These are phyloP conservation scores for Circaetus cinerascens DNA, from an alignment of 2,113 vertebrate genomes.

Conservation along the genomic window DNA sequence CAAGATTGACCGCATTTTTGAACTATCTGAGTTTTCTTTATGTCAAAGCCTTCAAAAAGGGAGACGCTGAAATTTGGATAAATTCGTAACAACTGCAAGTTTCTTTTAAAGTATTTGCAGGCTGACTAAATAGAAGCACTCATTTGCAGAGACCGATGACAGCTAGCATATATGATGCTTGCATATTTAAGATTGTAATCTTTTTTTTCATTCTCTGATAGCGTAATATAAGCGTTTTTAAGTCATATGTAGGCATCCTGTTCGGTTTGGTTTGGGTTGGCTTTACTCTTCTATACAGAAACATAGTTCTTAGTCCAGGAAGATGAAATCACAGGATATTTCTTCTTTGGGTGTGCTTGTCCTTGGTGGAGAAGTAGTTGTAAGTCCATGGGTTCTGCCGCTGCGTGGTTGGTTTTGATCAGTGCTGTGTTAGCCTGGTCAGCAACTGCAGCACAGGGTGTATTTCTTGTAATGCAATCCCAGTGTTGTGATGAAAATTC, in stretches of 20 bases:
- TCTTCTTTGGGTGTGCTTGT: not conserved
- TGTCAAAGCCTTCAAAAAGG: not conserved
- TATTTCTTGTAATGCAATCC: not conserved
- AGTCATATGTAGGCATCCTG: accelerated
- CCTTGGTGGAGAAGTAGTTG: not conserved
- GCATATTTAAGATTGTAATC: not conserved
- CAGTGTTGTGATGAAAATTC: not conserved
- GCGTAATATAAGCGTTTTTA: not conserved
- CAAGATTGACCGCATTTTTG: not conserved
- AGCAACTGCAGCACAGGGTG: not conserved
- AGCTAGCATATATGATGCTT: not conserved
- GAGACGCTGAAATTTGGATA: not conserved
- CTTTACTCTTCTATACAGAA: not conserved
- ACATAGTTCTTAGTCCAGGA: not conserved
- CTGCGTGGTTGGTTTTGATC: not conserved
- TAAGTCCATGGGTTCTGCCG: not conserved
- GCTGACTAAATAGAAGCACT: not conserved
- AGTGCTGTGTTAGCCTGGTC: not conserved
- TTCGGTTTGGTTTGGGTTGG: not conserved
- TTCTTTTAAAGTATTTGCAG: not conserved
- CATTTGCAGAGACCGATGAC: not conserved
- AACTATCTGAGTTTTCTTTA: not conserved
- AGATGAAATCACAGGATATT: not conserved
- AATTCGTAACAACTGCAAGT: not conserved
- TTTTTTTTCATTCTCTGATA: not conserved